Evolutionary conservation across 2,888 invertebrate species (phyloP), one percentile per base, ranked within the genome.

Genomic region (Leptinotarsa rubiginosa): DNA sequence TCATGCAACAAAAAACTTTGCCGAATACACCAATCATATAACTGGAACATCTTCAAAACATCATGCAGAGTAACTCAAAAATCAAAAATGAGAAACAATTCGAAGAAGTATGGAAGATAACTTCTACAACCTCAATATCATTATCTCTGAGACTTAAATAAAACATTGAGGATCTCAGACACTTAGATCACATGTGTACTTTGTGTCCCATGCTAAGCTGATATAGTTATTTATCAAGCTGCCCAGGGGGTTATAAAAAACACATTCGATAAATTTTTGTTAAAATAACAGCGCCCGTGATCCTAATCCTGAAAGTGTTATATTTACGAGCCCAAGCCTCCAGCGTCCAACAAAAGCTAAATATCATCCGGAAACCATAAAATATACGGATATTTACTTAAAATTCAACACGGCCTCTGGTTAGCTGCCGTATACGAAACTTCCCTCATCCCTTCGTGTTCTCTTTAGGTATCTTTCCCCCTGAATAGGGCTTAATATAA

Each of bases 311-410:
- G 70, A 80, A 81, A 81, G 79, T 80, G 76, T 75, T 64, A 80
- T 79, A 81, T 81, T 81, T 81, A 80, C 78, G 80, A 75, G 72
- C 69, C 70, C 73, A 68, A 68, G 73, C 78, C 72, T 72, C 72
- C 49, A 65, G 52, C 69, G 74, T 65, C 69, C 77, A 76, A 77
- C 76, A 77, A 76, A 81, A 74, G 78, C 74, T 75, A 72, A 79
- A 78, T 80, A 77, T 78, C 77, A 75, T 78, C 79, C 80, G 81
- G 81, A 81, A 81, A 76, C 79, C 79, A 81, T 81, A 77, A 75
- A 78, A 75, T 74, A 70, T 74, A 78, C 67, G 74, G 73, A 75
- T 78, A 78, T 80, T 79, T 78, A 78, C 79, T 79, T 78, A 77
- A 78, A 78, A 80, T 81, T 79, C 78, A 80, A 76, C 75, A 73